phyloP scores from a whole-genome alignment of 1,140 invertebrate genomes.

The Planococcus citri region DNA sequence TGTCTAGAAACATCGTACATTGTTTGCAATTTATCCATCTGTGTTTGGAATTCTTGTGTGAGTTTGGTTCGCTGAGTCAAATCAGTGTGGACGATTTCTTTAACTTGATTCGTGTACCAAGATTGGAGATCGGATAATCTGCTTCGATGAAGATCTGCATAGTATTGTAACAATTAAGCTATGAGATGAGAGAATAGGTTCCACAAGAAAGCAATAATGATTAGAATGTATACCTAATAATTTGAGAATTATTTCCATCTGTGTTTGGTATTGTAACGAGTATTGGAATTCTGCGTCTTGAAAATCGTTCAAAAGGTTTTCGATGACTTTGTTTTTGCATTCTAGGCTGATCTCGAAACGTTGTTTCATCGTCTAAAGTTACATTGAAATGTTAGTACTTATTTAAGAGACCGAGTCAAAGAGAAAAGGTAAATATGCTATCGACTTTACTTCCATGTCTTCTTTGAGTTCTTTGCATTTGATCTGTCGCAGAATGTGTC shows the following conservation, averaged over 20 bases:
- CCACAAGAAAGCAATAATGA: not conserved
- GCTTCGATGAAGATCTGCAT: not conserved
- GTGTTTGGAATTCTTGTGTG: not conserved
- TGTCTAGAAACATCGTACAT: not conserved
- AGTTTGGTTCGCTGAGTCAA: not conserved
- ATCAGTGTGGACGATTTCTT: not conserved
- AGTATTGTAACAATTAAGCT: not conserved
- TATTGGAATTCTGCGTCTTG: constrained; percentile 57
- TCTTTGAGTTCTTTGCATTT: constrained; percentile 58
- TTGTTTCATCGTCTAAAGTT: constrained; percentile 38
- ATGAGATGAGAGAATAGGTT: too few species aligned
- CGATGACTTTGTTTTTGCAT: constrained; percentile 50
- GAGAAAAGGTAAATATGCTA: not conserved
- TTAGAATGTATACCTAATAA: constrained; percentile 49
- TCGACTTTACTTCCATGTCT: constrained; percentile 46
- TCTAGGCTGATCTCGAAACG: constrained; percentile 47
- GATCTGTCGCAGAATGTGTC: constrained; percentile 53
- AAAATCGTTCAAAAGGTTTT: constrained; percentile 47
- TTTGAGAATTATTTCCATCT: constrained; percentile 50
- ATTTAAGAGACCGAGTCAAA: not conserved
- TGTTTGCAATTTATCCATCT: not conserved
- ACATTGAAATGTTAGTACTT: not conserved
- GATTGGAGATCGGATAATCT: not conserved
- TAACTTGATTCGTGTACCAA: not conserved
- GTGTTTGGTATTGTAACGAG: constrained; percentile 47